Base-by-base conservation (phyloP, 2,797 vertebrate species). In the Calcarius lapponicus region DNA sequence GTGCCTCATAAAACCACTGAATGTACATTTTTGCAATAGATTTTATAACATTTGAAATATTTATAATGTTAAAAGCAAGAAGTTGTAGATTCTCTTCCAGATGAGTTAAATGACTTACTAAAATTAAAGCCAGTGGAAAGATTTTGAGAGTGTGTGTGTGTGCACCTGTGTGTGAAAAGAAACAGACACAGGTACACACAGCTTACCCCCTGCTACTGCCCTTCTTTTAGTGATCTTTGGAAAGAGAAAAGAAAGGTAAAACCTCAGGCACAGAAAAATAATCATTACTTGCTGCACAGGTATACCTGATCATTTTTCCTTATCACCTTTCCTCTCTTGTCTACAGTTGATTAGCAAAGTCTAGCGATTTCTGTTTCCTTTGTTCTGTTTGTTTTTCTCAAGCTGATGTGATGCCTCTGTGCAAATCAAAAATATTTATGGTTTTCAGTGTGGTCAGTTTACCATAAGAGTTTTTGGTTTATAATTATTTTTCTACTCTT, bases 1-100 rank as follows among this genome's bases (percentile, higher is more conserved):
- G 96, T 98, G 48, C 97, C 98, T 50, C 98, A 98, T 93, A 99
- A 98, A 98, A 95, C 98, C 79, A 67, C 94, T 1, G 97, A 97
- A 86, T 94, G 96, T 90, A 70, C 94, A 19, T 98, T 98, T 96
- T 96, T 97, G 92, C 97, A 97, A 9, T 98, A 97, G 91, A 47
- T 76, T 91, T 92, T 96, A 38, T 96, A 94, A 80, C 71, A 42
- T 70, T 92, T 92, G 90, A 78, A 92, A 47, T 97, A 96, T 97
- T 97, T 97, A 95, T 95, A 90, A 89, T 43, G 74, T 82, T 89
- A 73, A 95, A 90, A 85, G 64, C 42, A 87, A 93, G 80, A 91
- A 95, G 69, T 85, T 95, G 64, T 80, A 91, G 71, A 36, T 89
- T 94, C 86, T 92, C 58, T 91, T 94, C 92, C 60, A 61, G 64